Conservation (phyloP, 2,797 vertebrate species). For the Leptatherina wallacei region DNA sequence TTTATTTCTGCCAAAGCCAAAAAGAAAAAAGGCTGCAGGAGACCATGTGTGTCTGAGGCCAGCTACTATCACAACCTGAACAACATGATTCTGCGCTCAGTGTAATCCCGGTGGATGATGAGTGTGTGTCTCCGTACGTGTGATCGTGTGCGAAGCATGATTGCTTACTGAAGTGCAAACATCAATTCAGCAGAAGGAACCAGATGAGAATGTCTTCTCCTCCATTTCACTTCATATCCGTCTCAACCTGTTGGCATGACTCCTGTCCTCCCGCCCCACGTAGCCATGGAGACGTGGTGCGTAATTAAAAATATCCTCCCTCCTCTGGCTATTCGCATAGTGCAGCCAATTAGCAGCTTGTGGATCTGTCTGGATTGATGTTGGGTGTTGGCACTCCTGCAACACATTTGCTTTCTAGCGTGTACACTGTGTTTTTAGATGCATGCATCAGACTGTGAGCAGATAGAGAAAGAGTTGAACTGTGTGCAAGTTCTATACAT, state of each 20-base stretch:
- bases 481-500: neutral
- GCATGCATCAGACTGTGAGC: neutral
- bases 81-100: slow-evolving; percentile 43
- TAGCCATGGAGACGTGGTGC: slow-evolving; percentile 70
- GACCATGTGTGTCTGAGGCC: slow-evolving; percentile 18
- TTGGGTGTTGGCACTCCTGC: slow-evolving; percentile 20
- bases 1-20: slow-evolving; percentile 49
- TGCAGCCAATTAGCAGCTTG: slow-evolving; percentile 78
- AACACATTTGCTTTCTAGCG: slow-evolving; percentile 28
- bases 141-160: slow-evolving; percentile 54
- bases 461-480: slow-evolving; percentile 2
- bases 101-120: slow-evolving; percentile 34
- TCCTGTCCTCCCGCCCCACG: slow-evolving; percentile 49
- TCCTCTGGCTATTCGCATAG: slow-evolving; percentile 75
- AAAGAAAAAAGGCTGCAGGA: slow-evolving; percentile 31
- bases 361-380: slow-evolving; percentile 51
- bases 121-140: slow-evolving; percentile 32
- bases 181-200: slow-evolving; percentile 50
- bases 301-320: slow-evolving; percentile 80
- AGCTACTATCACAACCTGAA: slow-evolving; percentile 36
- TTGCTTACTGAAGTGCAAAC: slow-evolving; percentile 70
- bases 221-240: slow-evolving; percentile 46
- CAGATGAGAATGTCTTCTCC: slow-evolving; percentile 44
- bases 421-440: neutral
- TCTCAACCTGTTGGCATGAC: slow-evolving; percentile 54